Evolutionary conservation across 2,888 invertebrate species (phyloP).

Genomic region (Iselma pallidipennis): DNA sequence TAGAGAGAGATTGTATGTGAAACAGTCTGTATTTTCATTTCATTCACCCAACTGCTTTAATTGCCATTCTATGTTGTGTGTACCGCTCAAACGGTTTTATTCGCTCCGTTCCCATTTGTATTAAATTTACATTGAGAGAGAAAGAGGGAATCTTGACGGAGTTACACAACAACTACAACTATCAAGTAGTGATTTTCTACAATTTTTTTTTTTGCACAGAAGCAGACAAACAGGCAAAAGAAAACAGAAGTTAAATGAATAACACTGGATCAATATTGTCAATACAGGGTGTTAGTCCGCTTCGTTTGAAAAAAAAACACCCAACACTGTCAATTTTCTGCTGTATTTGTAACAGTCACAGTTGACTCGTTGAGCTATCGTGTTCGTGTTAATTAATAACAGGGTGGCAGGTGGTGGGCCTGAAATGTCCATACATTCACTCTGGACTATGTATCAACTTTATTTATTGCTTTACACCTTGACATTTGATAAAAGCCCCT

Average conservation of each 20-base stretch:
- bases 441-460: constrained; percentile 47
- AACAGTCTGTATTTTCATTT: not conserved
- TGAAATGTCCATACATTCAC: constrained; percentile 44
- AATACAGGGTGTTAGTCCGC: not conserved
- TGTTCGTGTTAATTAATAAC: constrained; percentile 50
- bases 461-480: constrained; percentile 43
- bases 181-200: not conserved
- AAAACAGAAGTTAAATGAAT: not conserved
- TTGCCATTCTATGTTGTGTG: not conserved
- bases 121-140: not conserved
- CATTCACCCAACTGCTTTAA: not conserved
- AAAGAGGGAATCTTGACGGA: not conserved
- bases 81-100: constrained; percentile 1
- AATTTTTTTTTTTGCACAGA: not conserved
- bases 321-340: constrained; percentile 32
- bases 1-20: not conserved
- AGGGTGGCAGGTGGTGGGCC: constrained; percentile 44
- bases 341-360: constrained; percentile 37
- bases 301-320: constrained; percentile 11
- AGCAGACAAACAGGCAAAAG: not conserved
- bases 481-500: constrained; percentile 38
- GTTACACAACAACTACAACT: not conserved
- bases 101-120: not conserved
- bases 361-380: constrained; percentile 33
- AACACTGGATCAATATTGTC: not conserved